Evolutionary conservation across 1,140 invertebrate genomes (phyloP).

Genomic region (Notospermus geniculatus): DNA sequence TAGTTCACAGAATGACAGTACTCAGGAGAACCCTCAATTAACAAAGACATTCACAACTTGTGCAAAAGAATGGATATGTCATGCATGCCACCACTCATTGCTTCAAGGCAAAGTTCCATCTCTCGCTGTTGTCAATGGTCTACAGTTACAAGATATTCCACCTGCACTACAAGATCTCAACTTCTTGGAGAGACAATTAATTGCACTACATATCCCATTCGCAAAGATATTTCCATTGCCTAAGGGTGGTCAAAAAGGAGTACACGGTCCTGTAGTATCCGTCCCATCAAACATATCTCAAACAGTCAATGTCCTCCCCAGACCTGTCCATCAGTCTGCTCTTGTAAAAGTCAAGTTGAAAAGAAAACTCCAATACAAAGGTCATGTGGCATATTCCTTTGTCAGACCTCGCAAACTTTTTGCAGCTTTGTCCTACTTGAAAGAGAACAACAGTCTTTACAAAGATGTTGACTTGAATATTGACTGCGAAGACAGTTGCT

Average conservation of each 20-base stretch:
- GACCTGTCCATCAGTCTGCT: neutral
- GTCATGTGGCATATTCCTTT: neutral
- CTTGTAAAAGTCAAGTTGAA: slow-evolving; percentile 5
- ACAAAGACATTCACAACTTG: no score
- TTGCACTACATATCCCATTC: slow-evolving; percentile 9
- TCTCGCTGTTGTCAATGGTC: neutral
- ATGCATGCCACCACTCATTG: no score
- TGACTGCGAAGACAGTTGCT: neutral
- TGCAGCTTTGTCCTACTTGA: neutral
- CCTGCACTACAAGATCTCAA: neutral
- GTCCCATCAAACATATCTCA: neutral
- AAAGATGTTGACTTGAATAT: neutral
- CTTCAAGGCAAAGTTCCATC: no score
- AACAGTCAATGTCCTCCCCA: neutral
- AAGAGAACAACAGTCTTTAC: neutral
- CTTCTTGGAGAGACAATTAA: neutral
- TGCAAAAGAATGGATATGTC: no score
- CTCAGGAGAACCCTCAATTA: no score
- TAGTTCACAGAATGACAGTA: no score
- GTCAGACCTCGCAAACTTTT: neutral
- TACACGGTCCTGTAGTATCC: neutral
- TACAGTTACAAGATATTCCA: neutral
- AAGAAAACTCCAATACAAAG: slow-evolving; percentile 1
- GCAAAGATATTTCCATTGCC: neutral
- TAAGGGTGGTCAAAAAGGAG: neutral